A percentile compares a stretch with the other conserved stretches of the same genome.
These are phyloP conservation scores for Scaptomyza reducta DNA, from an alignment of 2,888 invertebrate species.

Conservation along the genomic window DNA sequence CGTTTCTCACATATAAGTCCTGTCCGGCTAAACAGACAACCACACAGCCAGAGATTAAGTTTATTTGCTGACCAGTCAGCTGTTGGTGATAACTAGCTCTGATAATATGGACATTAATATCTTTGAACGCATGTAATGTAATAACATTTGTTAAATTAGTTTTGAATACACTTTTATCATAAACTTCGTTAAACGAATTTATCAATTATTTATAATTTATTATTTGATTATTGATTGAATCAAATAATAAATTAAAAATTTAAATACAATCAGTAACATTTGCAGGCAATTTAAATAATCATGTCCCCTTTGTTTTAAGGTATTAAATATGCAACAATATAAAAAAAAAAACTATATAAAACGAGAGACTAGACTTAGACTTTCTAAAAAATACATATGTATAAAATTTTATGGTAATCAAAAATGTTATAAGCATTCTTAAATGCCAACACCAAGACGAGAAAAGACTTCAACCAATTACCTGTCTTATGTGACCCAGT, in stretches of 20 bases:
- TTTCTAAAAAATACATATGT: constrained; percentile 40
- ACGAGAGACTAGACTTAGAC: constrained; percentile 19
- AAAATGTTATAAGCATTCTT: constrained; percentile 24
- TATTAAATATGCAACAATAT: neutral
- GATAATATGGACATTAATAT: constrained; percentile 4
- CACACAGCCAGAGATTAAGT: constrained; percentile 2
- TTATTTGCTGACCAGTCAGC: constrained; percentile 13
- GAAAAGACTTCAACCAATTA: constrained; percentile 26
- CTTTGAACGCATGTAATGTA: neutral
- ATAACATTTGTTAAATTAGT: neutral
- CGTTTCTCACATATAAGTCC: constrained; percentile 23
- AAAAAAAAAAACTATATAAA: neutral
- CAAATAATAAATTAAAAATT: neutral
- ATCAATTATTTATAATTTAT: too few species aligned
- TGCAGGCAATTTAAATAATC: neutral
- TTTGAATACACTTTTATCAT: neutral
- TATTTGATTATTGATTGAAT: too few species aligned
- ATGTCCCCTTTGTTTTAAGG: too few species aligned
- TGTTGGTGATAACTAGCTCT: constrained; percentile 11
- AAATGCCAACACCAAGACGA: constrained; percentile 23
- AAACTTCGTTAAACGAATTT: too few species aligned
- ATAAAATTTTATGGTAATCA: constrained; percentile 48
- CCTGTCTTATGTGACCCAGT: constrained; percentile 43
- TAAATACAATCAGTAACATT: neutral
- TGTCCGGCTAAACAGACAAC: constrained; percentile 2